Evolutionary conservation across 2,888 invertebrate species (phyloP).

Genomic region (Creontiades dilutus): DNA sequence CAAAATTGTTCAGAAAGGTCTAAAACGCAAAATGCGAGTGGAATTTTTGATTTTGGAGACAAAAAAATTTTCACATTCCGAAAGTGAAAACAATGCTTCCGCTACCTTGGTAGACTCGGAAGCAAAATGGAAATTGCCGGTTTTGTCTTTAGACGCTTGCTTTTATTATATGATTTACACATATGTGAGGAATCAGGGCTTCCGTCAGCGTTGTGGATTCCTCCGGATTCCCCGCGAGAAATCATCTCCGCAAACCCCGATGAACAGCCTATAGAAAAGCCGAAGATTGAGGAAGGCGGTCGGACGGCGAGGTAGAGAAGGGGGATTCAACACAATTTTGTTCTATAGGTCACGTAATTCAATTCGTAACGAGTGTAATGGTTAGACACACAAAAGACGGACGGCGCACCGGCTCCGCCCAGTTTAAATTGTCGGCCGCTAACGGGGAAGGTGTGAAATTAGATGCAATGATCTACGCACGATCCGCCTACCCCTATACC

Average conservation of each 20-base stretch:
- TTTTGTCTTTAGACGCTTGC: too few species aligned
- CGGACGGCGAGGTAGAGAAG: neutral
- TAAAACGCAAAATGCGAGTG: too few species aligned
- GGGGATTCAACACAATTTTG: conserved; percentile 40
- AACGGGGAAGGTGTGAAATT: conserved; percentile 64
- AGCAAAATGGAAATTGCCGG: too few species aligned
- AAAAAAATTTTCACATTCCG: too few species aligned
- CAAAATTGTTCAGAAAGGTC: too few species aligned
- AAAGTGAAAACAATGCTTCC: too few species aligned
- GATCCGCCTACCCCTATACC: conserved; percentile 36
- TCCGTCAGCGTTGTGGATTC: too few species aligned
- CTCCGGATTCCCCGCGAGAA: neutral
- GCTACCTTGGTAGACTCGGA: too few species aligned
- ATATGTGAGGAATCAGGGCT: too few species aligned
- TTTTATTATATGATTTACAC: too few species aligned
- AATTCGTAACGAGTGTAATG: conserved; percentile 61
- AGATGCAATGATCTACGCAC: conserved; percentile 62
- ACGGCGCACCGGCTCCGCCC: conserved; percentile 41
- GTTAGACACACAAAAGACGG: conserved; percentile 61
- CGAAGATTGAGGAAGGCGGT: conserved; percentile 24
- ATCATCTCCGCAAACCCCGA: neutral
- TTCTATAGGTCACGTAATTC: conserved; percentile 61
- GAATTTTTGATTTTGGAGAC: too few species aligned
- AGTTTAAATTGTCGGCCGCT: conserved; percentile 47
- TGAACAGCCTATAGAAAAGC: conserved; percentile 11